Percentiles rank a stretch among this genome's conserved stretches.
These are phyloP conservation scores for Apantesis nais DNA, from an alignment of 2,888 invertebrate genomes.

Conservation along the genomic window DNA sequence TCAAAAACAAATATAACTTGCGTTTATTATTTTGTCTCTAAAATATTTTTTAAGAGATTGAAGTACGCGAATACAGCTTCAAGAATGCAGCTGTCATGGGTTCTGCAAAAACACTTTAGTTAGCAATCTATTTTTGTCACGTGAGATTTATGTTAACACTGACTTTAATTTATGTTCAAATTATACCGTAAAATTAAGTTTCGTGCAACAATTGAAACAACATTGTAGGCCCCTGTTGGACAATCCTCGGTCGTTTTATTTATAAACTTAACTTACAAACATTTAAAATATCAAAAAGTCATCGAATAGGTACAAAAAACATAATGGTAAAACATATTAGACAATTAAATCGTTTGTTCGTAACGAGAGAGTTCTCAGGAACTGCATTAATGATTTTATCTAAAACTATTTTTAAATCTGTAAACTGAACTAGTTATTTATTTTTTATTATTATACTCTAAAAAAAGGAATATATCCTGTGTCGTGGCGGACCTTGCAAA, in stretches of 20 bases:
- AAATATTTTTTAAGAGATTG: constrained; percentile 38
- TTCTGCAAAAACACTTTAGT: constrained; percentile 35
- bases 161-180: constrained; percentile 58
- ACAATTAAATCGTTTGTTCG: not conserved
- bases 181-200: constrained; percentile 55
- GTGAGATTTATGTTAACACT: constrained; percentile 55
- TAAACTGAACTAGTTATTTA: not conserved
- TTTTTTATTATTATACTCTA: not conserved
- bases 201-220: constrained; percentile 44
- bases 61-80: constrained; percentile 35
- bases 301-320: not conserved
- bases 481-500: too few species aligned
- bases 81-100: constrained; percentile 19
- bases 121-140: constrained; percentile 44
- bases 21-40: constrained; percentile 27
- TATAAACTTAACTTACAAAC: not conserved
- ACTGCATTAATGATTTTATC: not conserved
- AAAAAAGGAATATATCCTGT: too few species aligned
- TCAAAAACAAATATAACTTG: constrained; percentile 27
- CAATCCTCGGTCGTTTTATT: constrained; percentile 12
- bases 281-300: not conserved
- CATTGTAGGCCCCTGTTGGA: constrained; percentile 30
- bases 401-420: not conserved
- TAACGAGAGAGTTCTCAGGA: not conserved
- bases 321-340: not conserved